Base-by-base conservation (phyloP, 2,888 invertebrate genomes). In the Hirtodrosophila histrioides region DNA sequence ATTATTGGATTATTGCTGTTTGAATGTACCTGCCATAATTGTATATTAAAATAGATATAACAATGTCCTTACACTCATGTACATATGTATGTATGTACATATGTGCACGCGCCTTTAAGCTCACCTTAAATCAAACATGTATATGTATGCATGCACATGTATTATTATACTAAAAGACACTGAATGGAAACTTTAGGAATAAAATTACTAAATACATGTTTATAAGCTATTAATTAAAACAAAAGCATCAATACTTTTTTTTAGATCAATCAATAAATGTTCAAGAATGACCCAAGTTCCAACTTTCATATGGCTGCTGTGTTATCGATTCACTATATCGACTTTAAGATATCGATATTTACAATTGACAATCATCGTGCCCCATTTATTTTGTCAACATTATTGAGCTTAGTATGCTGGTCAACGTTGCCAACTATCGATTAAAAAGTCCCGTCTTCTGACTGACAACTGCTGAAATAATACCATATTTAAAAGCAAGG, bases 161-260 rank as follows among this genome's bases (percentile, higher is more conserved):
- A 51, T 60, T 69, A 51, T 60, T 51, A 10, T 57, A 41, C 63
- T 75, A 70, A 67, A 82, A 82, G 31, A 82, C 83, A 83, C 83
- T 68, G 48, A 76, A 86, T 56, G 86, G 86, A 61, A 86, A 79
- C 63, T 79, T 79, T 43, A 76, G 49, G 46, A 67, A 66, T 62
- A 79, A 51, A 53, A 64, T 65, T 44, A 72, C 56, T 39, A 69
- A 71, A 69, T 76, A 86, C 81, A 86, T 86, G 11, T 57, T 75
- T 56, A 53, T 44, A 43, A 60, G 48, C 62, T 50, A 55, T 35
- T 60, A 39, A 43, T 35, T 46, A 35, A 6, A 44, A 6, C 12
- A 11, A 27, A 11, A 29, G 24, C 41, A 41, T 41, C 27, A 44
- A 44, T 29, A 11, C 29, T 44, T 44, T 44, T 35, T 11, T 9